Conservation (phyloP, 2,888 invertebrate species). For the Tachystola acroxantha region DNA sequence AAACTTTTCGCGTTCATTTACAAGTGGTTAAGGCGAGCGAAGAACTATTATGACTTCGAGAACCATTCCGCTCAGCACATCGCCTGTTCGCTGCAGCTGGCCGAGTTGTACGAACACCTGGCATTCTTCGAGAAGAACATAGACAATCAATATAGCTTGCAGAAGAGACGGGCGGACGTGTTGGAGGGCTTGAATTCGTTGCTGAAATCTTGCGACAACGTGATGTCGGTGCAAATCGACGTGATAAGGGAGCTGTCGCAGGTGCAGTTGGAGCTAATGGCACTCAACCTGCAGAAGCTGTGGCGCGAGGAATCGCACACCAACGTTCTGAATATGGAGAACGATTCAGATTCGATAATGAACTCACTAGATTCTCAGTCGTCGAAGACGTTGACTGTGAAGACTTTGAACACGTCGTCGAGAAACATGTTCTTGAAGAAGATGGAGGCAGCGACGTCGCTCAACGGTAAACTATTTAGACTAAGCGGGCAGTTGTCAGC, state of each 20-base stretch:
- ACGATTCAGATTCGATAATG: conserved; percentile 59
- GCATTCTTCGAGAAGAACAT: conserved; percentile 85
- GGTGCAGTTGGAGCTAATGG: conserved; percentile 80
- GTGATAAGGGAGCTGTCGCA: conserved; percentile 79
- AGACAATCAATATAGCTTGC: conserved; percentile 78
- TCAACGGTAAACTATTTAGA: conserved; percentile 57
- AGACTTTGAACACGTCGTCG: conserved; percentile 49
- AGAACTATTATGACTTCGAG: conserved; percentile 77
- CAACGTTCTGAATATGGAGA: conserved; percentile 52
- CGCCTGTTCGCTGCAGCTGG: conserved; percentile 78
- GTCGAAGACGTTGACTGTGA: conserved; percentile 61
- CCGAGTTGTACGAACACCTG: conserved; percentile 82
- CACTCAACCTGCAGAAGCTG: conserved; percentile 77
- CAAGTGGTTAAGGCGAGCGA: conserved; percentile 78
- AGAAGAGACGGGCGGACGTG: conserved; percentile 78
- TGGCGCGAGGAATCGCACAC: conserved; percentile 71
- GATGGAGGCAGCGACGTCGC: conserved; percentile 64
- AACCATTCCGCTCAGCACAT: conserved; percentile 79
- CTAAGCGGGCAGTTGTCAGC: conserved; percentile 53
- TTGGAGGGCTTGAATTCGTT: conserved; percentile 76
- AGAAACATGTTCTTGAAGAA: conserved; percentile 62
- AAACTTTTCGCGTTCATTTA: conserved; percentile 75
- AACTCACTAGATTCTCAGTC: conserved; percentile 58
- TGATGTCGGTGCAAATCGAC: conserved; percentile 75
- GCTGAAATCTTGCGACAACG: conserved; percentile 65